Conservation (phyloP, 1,140 invertebrate genomes). For the Leptinotarsa texana region DNA sequence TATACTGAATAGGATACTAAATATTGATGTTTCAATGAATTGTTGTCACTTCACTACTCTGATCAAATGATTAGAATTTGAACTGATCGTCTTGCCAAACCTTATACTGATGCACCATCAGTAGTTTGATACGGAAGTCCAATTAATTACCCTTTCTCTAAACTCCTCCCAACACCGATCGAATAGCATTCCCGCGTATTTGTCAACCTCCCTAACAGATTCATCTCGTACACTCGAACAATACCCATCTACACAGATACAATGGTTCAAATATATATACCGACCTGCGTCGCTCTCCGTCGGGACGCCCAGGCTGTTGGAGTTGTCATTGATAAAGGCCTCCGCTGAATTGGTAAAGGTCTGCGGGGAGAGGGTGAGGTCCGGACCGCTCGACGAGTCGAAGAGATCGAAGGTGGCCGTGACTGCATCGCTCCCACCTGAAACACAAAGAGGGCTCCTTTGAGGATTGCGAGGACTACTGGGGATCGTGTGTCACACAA, state of each 20-base stretch:
- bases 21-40: too few relatives aligned
- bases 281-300: constrained; percentile 53
- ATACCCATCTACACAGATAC: constrained; percentile 1
- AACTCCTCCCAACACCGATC: not conserved
- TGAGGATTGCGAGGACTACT: not conserved
- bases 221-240: not conserved
- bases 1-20: too few relatives aligned
- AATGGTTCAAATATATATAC: constrained; percentile 27
- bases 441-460: constrained; percentile 30
- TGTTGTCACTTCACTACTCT: too few relatives aligned
- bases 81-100: too few relatives aligned
- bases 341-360: constrained; percentile 69
- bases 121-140: too few relatives aligned
- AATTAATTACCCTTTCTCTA: not conserved
- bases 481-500: constrained; percentile 17
- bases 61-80: too few relatives aligned
- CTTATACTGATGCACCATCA: too few relatives aligned
- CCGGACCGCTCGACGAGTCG: constrained; percentile 71
- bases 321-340: constrained; percentile 72
- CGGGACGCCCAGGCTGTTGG: constrained; percentile 64
- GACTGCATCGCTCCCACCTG: constrained; percentile 55
- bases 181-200: not conserved
- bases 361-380: constrained; percentile 71
- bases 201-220: not conserved
- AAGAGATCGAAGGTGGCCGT: constrained; percentile 70